These are phyloP conservation scores for Nothoprocta pentlandii DNA, from an alignment of 2,113 vertebrate species.

Conservation along the genomic window DNA sequence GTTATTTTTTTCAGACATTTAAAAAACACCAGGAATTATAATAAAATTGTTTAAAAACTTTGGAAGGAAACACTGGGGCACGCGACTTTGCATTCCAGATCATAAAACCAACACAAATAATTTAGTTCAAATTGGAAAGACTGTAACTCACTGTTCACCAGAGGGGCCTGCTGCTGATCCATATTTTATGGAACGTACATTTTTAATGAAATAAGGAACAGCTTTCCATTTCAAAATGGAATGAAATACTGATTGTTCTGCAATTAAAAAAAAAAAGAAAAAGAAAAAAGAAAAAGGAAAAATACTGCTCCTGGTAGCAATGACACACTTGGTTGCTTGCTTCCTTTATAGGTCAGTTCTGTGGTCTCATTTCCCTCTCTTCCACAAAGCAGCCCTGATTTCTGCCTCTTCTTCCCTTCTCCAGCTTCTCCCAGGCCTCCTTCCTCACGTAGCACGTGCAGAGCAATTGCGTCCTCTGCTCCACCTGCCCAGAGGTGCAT, in stretches of 20 bases:
- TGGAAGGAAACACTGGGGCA: constrained; percentile 47
- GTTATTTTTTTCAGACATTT: constrained; percentile 13
- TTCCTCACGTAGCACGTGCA: not conserved
- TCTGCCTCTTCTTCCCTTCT: not conserved
- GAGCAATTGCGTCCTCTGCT: not conserved
- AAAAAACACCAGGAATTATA: constrained; percentile 48
- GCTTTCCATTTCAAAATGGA: constrained; percentile 65
- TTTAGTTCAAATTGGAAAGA: constrained; percentile 68
- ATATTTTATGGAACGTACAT: constrained; percentile 75
- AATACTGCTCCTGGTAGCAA: not conserved
- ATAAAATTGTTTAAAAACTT: constrained; percentile 57
- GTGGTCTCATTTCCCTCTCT: not conserved
- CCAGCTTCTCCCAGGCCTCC: rapidly evolving
- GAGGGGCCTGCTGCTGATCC: constrained; percentile 64
- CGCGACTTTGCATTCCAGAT: constrained; percentile 62
- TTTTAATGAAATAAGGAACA: constrained; percentile 75
- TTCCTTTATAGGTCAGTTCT: not conserved
- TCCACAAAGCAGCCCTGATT: not conserved
- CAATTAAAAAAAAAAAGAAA: constrained; percentile 6
- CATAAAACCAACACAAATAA: constrained; percentile 77
- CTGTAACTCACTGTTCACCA: constrained; percentile 68
- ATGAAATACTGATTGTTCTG: constrained; percentile 58
- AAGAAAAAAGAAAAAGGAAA: not conserved
- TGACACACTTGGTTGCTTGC: not conserved
- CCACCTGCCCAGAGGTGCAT: not conserved